Percentiles rank a stretch among this genome's conserved stretches.
These are phyloP conservation scores for Echinarachnius parma DNA, from an alignment of 53 echinoderm and acorn worm species.

Conservation along the genomic window DNA sequence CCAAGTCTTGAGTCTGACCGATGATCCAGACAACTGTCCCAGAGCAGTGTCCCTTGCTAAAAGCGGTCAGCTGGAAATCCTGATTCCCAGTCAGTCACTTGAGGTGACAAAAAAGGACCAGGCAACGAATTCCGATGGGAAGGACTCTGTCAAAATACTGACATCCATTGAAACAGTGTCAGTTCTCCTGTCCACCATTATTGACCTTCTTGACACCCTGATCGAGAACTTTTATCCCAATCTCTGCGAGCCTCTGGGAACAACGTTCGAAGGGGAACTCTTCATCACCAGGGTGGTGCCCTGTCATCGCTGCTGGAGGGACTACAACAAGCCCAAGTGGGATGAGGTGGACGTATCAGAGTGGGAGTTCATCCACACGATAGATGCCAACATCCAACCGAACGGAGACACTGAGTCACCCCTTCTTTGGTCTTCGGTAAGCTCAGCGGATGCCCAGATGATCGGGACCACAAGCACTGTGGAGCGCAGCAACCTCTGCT, in stretches of 20 bases:
- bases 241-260: conserved; percentile 81
- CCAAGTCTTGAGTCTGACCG: conserved; percentile 71
- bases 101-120: conserved; percentile 51
- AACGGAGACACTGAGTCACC: conserved; percentile 41
- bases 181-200: conserved; percentile 72
- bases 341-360: conserved; percentile 82
- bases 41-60: conserved; percentile 70
- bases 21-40: conserved; percentile 42
- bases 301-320: conserved; percentile 82
- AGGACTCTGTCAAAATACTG: conserved; percentile 59
- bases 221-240: conserved; percentile 95
- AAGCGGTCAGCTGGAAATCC: conserved; percentile 88
- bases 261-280: conserved; percentile 84
- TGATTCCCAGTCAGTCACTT: conserved; percentile 85
- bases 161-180: conserved; percentile 71
- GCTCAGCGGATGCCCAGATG: conserved; percentile 37
- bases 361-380: conserved; percentile 79
- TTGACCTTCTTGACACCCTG: conserved; percentile 85
- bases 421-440: conserved; percentile 47
- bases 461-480: background rate
- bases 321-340: conserved; percentile 68
- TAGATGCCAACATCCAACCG: conserved; percentile 46
- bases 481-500: conserved; percentile 53
- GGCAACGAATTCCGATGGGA: background rate
- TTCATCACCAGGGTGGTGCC: conserved; percentile 92